A percentile compares a stretch with the other conserved stretches of the same genome.
Evolutionary conservation across 2,797 vertebrate species (phyloP).

Genomic region (Crenichthys baileyi): DNA sequence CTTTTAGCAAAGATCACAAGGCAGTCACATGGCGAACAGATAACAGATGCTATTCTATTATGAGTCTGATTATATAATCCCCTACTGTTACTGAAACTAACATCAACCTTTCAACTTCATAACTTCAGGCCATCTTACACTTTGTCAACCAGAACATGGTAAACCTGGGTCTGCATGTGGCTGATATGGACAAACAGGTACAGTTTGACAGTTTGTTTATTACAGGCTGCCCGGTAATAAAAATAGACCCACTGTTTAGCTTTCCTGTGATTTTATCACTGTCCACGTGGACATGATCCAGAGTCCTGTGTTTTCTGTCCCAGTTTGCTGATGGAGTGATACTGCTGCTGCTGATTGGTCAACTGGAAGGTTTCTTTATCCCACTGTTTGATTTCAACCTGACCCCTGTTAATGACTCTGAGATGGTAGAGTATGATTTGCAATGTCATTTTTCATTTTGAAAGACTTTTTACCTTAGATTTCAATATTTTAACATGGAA

Average conservation of each 20-base stretch:
- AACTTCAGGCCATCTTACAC: conserved; percentile 84
- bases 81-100: background rate
- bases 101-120: conserved; percentile 1
- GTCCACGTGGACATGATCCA: background rate
- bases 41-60: background rate
- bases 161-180: conserved; percentile 86
- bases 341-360: conserved; percentile 91
- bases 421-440: conserved; percentile 83
- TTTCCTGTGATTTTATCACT: conserved; percentile 12
- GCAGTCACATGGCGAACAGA: background rate
- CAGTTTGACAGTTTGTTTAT: conserved; percentile 1
- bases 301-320: conserved; percentile 26
- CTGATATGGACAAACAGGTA: conserved; percentile 89
- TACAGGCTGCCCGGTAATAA: background rate
- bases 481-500: background rate
- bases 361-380: conserved; percentile 92
- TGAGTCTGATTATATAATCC: background rate
- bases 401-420: conserved; percentile 79
- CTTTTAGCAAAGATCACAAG: background rate
- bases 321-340: conserved; percentile 96
- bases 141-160: conserved; percentile 89
- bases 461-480: background rate
- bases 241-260: conserved; percentile 4
- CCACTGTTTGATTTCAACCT: conserved; percentile 87
- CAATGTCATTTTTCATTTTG: background rate